Conservation (phyloP, 2,113 vertebrate genomes). For the Lonchura striata region DNA sequence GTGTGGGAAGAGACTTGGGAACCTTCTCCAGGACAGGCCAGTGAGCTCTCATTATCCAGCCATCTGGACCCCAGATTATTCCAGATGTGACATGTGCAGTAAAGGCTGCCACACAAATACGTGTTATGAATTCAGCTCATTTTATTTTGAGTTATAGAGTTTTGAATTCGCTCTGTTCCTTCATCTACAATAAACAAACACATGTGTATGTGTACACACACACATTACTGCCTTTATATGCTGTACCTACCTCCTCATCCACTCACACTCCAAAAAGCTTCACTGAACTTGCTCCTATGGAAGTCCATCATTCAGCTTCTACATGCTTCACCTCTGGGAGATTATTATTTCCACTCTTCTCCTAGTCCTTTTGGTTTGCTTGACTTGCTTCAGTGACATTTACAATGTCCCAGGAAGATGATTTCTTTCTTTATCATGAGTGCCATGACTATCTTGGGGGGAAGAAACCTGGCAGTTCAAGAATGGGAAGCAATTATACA, state of each 20-base stretch:
- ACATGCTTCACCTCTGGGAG: background rate
- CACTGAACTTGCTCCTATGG: background rate
- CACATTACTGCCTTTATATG: background rate
- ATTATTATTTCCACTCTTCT: background rate
- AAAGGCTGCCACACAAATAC: slow-evolving; percentile 52
- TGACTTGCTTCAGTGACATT: background rate
- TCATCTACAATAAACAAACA: slow-evolving; percentile 42
- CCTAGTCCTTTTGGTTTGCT: background rate
- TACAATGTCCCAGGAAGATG: background rate
- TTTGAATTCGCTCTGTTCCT: slow-evolving; percentile 23
- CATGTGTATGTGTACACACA: background rate
- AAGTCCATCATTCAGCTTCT: background rate
- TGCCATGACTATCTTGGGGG: background rate
- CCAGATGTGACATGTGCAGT: slow-evolving; percentile 45
- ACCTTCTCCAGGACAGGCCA: slow-evolving; percentile 26
- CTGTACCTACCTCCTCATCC: background rate
- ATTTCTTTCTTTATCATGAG: background rate
- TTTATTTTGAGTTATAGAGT: slow-evolving; percentile 38
- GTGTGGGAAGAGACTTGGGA: slow-evolving; percentile 27
- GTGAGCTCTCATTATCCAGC: slow-evolving; percentile 40
- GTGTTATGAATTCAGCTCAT: slow-evolving; percentile 43
- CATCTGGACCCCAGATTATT: slow-evolving; percentile 56
- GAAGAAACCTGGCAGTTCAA: background rate
- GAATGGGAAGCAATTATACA: slow-evolving; percentile 29
- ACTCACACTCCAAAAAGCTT: background rate